Conservation (phyloP, 2,888 invertebrate species). For the Sinotaia quadrata region DNA sequence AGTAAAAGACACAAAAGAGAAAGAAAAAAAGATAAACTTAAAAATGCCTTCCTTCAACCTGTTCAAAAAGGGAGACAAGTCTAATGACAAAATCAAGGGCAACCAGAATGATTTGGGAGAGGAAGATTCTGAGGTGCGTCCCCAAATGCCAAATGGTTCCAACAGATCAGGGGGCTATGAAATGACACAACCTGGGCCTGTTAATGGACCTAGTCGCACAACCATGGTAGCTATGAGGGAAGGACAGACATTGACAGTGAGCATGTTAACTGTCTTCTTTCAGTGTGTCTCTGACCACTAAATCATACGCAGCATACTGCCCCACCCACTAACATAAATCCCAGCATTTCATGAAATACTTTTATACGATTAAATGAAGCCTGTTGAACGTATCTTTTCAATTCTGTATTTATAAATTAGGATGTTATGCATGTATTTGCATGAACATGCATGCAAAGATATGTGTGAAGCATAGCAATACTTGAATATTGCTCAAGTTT, state of each 20-base stretch:
- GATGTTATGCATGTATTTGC: too few species aligned
- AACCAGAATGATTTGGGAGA: conserved; percentile 9
- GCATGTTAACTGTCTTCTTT: too few species aligned
- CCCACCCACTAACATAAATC: too few species aligned
- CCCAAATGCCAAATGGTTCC: neutral
- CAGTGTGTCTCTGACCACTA: too few species aligned
- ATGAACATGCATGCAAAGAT: too few species aligned
- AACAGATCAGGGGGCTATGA: conserved; percentile 18
- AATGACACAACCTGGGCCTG: conserved; percentile 15
- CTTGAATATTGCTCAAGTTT: too few species aligned
- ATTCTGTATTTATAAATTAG: too few species aligned
- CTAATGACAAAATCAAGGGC: conserved; percentile 8
- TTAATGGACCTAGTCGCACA: conserved; percentile 19
- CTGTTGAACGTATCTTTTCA: too few species aligned
- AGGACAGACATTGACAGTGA: conserved; percentile 13
- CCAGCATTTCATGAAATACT: too few species aligned
- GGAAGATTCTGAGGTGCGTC: neutral
- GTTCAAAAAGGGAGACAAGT: conserved; percentile 21
- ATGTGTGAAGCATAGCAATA: too few species aligned
- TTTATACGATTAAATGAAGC: too few species aligned
- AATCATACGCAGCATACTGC: too few species aligned
- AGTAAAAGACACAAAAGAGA: conserved; percentile 15
- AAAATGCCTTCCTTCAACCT: conserved; percentile 15
- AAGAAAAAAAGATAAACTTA: neutral
- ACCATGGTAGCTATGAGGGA: conserved; percentile 25